These are phyloP conservation scores for Poeciliopsis retropinna DNA, from an alignment of 2,113 vertebrate genomes.

Conservation along the genomic window DNA sequence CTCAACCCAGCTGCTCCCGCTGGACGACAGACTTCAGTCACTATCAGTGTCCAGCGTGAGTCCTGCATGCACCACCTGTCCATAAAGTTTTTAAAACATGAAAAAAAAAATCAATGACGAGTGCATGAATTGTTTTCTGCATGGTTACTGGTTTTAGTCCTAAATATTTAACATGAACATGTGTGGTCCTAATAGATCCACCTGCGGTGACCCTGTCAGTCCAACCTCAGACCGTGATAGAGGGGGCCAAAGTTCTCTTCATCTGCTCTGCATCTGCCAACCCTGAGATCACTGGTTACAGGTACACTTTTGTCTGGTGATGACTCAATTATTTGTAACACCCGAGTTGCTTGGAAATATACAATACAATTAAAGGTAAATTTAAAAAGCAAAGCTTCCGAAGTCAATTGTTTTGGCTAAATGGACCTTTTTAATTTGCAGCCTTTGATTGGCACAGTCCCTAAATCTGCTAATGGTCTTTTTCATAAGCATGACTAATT, in stretches of 20 bases:
- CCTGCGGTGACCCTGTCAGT: constrained; percentile 89
- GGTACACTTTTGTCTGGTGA: constrained; percentile 71
- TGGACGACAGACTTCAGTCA: constrained; percentile 86
- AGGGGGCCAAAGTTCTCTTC: constrained; percentile 88
- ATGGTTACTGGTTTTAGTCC: not conserved
- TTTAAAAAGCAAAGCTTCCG: constrained; percentile 17
- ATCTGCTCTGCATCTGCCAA: constrained; percentile 89
- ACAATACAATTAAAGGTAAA: constrained; percentile 1
- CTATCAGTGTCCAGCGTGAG: constrained; percentile 90
- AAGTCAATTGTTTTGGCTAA: constrained; percentile 24
- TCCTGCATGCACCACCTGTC: constrained; percentile 6
- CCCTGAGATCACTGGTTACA: constrained; percentile 89
- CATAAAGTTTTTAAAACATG: constrained; percentile 3
- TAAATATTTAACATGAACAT: constrained; percentile 2
- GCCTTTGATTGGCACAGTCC: constrained; percentile 59
- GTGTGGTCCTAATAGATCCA: constrained; percentile 79
- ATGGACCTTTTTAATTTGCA: constrained; percentile 57
- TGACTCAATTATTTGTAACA: not conserved
- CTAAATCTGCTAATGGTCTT: constrained; percentile 64
- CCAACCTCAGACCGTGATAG: constrained; percentile 87
- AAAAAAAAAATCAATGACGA: not conserved
- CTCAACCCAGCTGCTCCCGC: constrained; percentile 86
- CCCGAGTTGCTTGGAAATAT: constrained; percentile 2
- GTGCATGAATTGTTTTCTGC: not conserved
- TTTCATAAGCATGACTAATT: constrained; percentile 49